Evolutionary conservation across 2,113 vertebrate genomes (phyloP), one percentile per base, ranked within the genome.

Genomic region (Eurypyga helias): DNA sequence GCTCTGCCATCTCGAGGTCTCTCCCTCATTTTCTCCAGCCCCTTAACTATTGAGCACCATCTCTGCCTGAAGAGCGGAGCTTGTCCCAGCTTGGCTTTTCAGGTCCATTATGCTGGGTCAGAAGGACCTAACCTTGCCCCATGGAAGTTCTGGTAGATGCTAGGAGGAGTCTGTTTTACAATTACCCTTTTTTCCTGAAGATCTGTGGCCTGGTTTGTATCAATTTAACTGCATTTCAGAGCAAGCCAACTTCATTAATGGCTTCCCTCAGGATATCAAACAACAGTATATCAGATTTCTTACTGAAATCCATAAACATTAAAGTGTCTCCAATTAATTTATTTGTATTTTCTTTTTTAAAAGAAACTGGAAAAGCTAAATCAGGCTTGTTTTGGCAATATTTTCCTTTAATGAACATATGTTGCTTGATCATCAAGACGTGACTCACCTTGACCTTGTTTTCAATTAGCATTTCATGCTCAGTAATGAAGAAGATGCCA

Each of bases 181-280:
- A 48, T 57, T 54, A 38, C 13, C 5, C 4, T 25, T 31, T 60
- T 90, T 64, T 79, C 45, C 43, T 85, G 51, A 80, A 71, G 55
- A 12, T 72, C 67, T 67, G 36, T 86, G 48, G 60, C 55, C 81
- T 95, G 64, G 28, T 93, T 79, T 96, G 18, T 85, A 65, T 90
- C 64, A 66, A 81, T 86, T 88, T 93, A 81, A 83, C 54, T 92
- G 85, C 60, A 41, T 94, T 96, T 95, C 71, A 85, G 72, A 90
- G 69, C 34, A 67, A 91, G 60, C 55, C 78, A 81, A 81, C 54
- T 84, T 95, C 90, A 90, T 97, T 83, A 94, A 93, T 71, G 45
- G 13, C 12, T 82, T 94, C 84, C 95, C 84, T 61, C 65, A 70
- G 87, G 76, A 69, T 90, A 94, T 82, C 60, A 61, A 75, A 87